Base-by-base conservation (phyloP, 2,888 invertebrate species). In the Petrophora chlorosata region DNA sequence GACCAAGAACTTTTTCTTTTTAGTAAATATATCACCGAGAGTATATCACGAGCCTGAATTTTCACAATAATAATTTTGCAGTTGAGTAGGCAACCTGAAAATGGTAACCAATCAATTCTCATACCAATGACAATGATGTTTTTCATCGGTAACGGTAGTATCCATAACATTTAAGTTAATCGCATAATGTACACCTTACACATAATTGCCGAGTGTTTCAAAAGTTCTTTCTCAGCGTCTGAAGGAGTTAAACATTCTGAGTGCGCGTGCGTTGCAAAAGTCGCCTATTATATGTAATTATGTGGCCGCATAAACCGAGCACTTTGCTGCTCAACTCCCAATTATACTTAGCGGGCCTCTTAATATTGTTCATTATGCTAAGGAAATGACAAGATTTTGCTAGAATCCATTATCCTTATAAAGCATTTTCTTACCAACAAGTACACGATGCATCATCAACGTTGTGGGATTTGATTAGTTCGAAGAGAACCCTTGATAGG, bases 291-390 rank as follows among this genome's bases (percentile, higher is more conserved):
- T 77, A 76, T 64, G 75, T 78, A 86, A 89, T 89, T 87, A 89
- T 82, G 79, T 73, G 80, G 81, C 81, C 79, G 79, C 83, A 79
- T 87, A 84, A 83, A 79, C 79, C 73, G 79, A 79, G 76, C 81
- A 82, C 77, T 84, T 82, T 73, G 79, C 81, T 81, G 78, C 74
- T 73, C 79, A 71, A 74, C 73, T 75, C 75, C 79, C 83, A 84
- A 85, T 86, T 85, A 85, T 74, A 80, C 79, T 82, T 82, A 81
- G 79, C 77, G 73, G 76, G 64, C 67, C 77, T 81, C 81, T 85
- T 84, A 86, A 85, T 86, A 85, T 86, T 82, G 79, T 86, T 84
- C 82, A 87, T 88, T 84, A 85, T 79, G 74, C 68, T 78, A 78
- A 82, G 82, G 79, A 85, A 88, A 85, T 78, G 78, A 77, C 79